Evolutionary conservation across 1,140 invertebrate genomes (phyloP), one percentile per base, ranked within the genome.

Genomic region (Drosophila kohkoa): DNA sequence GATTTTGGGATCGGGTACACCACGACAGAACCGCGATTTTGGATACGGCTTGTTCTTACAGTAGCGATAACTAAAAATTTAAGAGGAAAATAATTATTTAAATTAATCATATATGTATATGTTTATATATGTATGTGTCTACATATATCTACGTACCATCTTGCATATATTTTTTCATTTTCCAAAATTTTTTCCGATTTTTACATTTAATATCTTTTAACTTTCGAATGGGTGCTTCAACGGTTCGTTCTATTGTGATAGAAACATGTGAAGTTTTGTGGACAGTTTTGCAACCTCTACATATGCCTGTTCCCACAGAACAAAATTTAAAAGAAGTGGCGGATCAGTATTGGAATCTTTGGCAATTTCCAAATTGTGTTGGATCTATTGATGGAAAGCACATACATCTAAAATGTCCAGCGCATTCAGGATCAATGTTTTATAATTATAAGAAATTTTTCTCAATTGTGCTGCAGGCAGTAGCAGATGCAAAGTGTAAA

Each of bases 11-110:
- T 99, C 99, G 57, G 99, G 99, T 2, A 99, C 99, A 98, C 99
- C 99, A 93, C 99, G 96, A 94, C 99, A 99, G 93, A 99, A 99
- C 85, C 99, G 96, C 30, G 98, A 99, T 93, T 99, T 99, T 1
- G 99, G 99, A 91, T 99, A 99, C 1, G 99, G 99, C 93, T 99
- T 99, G 93, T 99, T 99, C 94, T 99, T 99, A 93, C 99, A 99
- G 91, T 99, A 99, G 52, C 99, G 97, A 93, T 99, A 99, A 94
- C 98, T 98, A 92, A 71, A 77, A 13, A 59, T 4, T 10, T 6
- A 2, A 73, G 72, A 30, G 1, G 5, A 10, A 32, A 41, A 28
- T 1, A 35, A 15, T 45, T 30, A 30, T 25, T 8, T 20, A 6
- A 20, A 20, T 20, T 20, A 20, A 20, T 3, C 20, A 20, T 32